Percentiles rank a stretch among this genome's conserved stretches.
These are phyloP conservation scores for Achlya flavicornis DNA, from an alignment of 2,888 invertebrate species.

Conservation along the genomic window DNA sequence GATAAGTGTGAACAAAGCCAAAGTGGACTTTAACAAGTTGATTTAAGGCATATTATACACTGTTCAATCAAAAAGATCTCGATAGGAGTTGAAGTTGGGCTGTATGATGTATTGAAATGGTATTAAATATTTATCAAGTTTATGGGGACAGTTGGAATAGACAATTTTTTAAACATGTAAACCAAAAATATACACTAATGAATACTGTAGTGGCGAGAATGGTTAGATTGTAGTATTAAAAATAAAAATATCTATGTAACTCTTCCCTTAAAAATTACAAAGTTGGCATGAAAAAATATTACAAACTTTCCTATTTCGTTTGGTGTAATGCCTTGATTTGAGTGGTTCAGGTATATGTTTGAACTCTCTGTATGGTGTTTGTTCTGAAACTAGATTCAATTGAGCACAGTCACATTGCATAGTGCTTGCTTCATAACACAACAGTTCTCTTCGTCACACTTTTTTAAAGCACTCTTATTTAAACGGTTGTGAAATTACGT, in stretches of 20 bases:
- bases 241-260: conserved; percentile 35
- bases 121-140: conserved; percentile 43
- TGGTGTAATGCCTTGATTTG: background rate
- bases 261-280: conserved; percentile 33
- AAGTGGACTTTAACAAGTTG: no score
- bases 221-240: conserved; percentile 42
- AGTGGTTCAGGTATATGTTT: background rate
- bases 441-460: no score
- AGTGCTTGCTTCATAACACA: conserved; percentile 63
- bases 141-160: conserved; percentile 33
- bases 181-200: conserved; percentile 59
- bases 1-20: no score
- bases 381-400: conserved; percentile 51
- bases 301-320: background rate
- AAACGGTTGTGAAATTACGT: conserved; percentile 74
- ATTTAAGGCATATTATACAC: no score
- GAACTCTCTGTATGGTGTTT: conserved; percentile 11
- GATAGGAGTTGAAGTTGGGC: no score
- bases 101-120: conserved; percentile 30
- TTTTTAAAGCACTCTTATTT: conserved; percentile 57
- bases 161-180: conserved; percentile 46
- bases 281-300: conserved; percentile 30
- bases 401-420: conserved; percentile 59
- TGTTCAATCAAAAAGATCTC: no score
- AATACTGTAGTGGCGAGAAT: conserved; percentile 38